These are phyloP conservation scores for Fregata magnificens DNA, from an alignment of 2,113 vertebrate genomes.

Conservation along the genomic window DNA sequence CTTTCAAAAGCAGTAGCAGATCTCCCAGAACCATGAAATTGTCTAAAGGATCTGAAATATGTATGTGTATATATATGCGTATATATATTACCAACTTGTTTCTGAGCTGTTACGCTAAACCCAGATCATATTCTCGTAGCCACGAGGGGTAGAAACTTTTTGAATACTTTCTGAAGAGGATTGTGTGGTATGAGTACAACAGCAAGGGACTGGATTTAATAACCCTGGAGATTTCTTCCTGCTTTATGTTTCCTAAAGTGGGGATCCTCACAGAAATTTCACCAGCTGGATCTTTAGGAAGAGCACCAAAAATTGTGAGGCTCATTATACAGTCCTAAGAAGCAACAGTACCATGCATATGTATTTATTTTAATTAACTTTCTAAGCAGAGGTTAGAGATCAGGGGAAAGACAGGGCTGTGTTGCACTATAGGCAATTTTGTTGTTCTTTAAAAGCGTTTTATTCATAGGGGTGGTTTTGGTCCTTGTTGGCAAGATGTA, in stretches of 20 bases:
- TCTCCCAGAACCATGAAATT: not conserved
- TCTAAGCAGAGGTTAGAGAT: not conserved
- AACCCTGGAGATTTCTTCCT: not conserved
- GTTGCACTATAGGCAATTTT: not conserved
- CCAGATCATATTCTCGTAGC: not conserved
- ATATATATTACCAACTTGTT: not conserved
- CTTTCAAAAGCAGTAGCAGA: not conserved
- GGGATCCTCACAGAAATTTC: not conserved
- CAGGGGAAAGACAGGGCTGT: not conserved
- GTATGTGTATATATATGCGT: not conserved
- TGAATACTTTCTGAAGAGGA: not conserved
- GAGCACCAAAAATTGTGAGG: not conserved
- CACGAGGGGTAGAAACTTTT: constrained; percentile 2
- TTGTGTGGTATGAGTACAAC: fast-evolving
- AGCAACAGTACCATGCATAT: not conserved
- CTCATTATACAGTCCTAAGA: not conserved
- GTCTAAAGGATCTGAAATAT: not conserved
- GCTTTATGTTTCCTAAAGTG: not conserved
- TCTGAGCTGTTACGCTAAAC: not conserved
- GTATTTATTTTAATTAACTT: not conserved
- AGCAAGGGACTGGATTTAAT: not conserved
- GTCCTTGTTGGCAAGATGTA: not conserved
- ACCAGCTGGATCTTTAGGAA: not conserved
- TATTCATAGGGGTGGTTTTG: not conserved
- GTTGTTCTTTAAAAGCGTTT: not conserved